Evolutionary conservation across 2,113 vertebrate genomes (phyloP).

Genomic region (Pachyramphus minor): DNA sequence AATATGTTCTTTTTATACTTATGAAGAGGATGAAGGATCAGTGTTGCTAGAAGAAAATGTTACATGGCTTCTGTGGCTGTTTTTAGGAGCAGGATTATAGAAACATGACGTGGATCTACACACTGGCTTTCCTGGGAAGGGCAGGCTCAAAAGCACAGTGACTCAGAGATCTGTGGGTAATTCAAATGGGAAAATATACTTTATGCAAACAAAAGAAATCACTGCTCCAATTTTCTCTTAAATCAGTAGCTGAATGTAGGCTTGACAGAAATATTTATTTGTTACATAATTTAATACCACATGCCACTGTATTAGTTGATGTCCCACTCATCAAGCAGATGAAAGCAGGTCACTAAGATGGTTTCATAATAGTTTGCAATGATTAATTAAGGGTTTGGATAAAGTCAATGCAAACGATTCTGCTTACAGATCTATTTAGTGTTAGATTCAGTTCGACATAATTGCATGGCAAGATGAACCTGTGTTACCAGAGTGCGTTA

Average conservation of each 20-base stretch:
- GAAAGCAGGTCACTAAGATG: not conserved
- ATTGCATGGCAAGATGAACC: not conserved
- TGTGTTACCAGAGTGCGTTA: not conserved
- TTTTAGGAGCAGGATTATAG: conserved; percentile 6
- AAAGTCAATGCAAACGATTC: not conserved
- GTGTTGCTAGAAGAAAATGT: not conserved
- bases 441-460: not conserved
- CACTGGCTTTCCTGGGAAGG: not conserved
- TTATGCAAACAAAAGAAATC: not conserved
- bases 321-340: not conserved
- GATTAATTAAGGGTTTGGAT: not conserved
- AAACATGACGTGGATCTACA: not conserved
- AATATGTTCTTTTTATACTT: conserved; percentile 28
- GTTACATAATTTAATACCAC: conserved; percentile 1
- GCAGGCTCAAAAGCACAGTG: not conserved
- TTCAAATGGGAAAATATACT: not conserved
- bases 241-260: not conserved
- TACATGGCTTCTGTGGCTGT: not conserved
- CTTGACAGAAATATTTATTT: not conserved
- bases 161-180: not conserved
- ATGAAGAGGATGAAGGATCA: not conserved
- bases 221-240: not conserved
- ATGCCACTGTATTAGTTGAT: not conserved
- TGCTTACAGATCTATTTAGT: not conserved
- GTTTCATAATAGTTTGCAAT: not conserved